Conservation (phyloP, 2,113 vertebrate genomes). For the Hystrix brachyura region DNA sequence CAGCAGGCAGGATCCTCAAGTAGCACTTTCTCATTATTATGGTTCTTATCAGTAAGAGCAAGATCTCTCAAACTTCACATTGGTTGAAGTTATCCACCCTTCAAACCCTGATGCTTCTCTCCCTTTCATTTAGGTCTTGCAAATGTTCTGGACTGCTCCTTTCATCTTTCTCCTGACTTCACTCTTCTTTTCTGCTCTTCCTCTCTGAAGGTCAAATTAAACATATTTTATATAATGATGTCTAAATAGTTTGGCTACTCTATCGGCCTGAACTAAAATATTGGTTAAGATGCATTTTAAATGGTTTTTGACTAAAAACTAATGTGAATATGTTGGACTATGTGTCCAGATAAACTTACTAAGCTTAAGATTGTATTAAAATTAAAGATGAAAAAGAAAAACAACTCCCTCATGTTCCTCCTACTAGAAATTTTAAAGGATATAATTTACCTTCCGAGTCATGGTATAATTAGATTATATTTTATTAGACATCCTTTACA, state of each 20-base stretch:
- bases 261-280: constrained; percentile 55
- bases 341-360: constrained; percentile 81
- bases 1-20: not conserved
- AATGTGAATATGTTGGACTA: constrained; percentile 84
- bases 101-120: not conserved
- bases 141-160: not conserved
- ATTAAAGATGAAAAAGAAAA: constrained; percentile 74
- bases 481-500: constrained; percentile 92
- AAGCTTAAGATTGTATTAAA: constrained; percentile 81
- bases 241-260: constrained; percentile 32
- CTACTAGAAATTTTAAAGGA: constrained; percentile 80
- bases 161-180: constrained; percentile 30
- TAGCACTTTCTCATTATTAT: not conserved
- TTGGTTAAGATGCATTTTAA: constrained; percentile 68
- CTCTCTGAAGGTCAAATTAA: constrained; percentile 1
- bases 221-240: not conserved
- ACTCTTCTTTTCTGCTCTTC: not conserved
- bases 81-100: not conserved
- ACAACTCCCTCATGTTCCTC: constrained; percentile 46
- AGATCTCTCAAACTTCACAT: not conserved
- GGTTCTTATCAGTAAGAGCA: not conserved
- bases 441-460: constrained; percentile 78
- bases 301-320: constrained; percentile 85
- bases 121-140: not conserved
- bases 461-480: constrained; percentile 88